Evolutionary conservation across 2,113 vertebrate species (phyloP).

Genomic region (Tenrec ecaudatus): DNA sequence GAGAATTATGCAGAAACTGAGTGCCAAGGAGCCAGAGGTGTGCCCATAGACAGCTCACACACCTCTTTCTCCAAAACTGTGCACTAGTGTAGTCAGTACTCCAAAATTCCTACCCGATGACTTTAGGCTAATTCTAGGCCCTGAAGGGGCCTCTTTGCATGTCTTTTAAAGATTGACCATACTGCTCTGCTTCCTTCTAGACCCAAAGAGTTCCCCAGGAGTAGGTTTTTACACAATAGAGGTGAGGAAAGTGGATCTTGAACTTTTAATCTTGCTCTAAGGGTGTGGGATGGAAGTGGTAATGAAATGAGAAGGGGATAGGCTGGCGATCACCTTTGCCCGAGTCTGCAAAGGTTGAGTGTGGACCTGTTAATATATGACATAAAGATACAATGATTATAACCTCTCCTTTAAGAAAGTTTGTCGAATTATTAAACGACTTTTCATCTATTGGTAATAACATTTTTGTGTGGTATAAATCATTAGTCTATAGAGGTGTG

Average conservation of each 20-base stretch:
- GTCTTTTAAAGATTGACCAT: not conserved
- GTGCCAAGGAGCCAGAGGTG: not conserved
- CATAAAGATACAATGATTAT: not conserved
- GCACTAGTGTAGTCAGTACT: not conserved
- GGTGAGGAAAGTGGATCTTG: not conserved
- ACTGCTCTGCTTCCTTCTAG: not conserved
- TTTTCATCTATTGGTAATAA: not conserved
- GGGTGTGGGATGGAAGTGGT: not conserved
- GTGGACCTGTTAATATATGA: not conserved
- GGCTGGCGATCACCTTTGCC: not conserved
- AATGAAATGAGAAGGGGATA: not conserved
- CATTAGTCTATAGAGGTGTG: not conserved
- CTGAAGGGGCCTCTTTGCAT: not conserved
- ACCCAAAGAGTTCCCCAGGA: not conserved
- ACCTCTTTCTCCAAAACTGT: not conserved
- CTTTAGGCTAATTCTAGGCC: not conserved
- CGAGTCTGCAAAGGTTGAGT: not conserved
- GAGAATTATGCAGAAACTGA: not conserved
- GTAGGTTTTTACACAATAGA: not conserved
- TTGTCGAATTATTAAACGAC: not conserved
- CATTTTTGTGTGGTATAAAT: not conserved
- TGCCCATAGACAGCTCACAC: not conserved
- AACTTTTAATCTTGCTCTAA: not conserved
- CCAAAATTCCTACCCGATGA: not conserved
- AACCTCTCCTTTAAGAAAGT: constrained; percentile 24